Evolutionary conservation across 2,797 vertebrate species (phyloP).

Genomic region (Pipistrellus nathusii): DNA sequence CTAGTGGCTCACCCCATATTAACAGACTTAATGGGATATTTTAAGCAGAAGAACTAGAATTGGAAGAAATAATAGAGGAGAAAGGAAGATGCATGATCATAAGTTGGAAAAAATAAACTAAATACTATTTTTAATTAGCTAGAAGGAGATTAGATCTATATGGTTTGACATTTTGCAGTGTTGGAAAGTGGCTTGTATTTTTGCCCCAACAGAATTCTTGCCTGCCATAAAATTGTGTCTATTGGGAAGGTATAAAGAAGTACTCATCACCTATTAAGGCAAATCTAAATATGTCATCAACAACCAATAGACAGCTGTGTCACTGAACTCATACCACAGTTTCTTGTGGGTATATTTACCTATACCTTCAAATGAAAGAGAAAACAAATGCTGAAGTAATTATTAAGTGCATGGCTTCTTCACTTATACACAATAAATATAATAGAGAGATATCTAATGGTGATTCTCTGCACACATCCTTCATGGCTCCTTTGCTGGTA

Average conservation of each 20-base stretch:
- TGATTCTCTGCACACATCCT: background rate
- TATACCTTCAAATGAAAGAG: background rate
- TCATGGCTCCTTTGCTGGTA: fast-evolving
- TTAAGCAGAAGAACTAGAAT: background rate
- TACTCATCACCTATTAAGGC: fast-evolving
- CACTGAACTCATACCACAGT: fast-evolving
- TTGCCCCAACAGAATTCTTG: background rate
- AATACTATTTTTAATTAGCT: background rate
- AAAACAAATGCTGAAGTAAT: background rate
- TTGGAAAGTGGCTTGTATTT: background rate
- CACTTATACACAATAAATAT: fast-evolving
- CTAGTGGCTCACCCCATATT: background rate
- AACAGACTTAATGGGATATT: background rate
- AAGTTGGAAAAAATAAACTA: background rate
- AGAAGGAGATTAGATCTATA: background rate
- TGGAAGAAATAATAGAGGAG: background rate
- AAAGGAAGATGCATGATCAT: background rate
- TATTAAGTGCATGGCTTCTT: fast-evolving
- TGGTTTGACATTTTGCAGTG: background rate
- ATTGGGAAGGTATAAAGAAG: background rate
- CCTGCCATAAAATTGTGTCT: background rate
- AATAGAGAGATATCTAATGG: fast-evolving
- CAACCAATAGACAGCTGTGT: background rate
- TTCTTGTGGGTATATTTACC: background rate
- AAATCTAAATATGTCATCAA: background rate